Evolutionary conservation across 1,140 invertebrate species (phyloP).

Genomic region (Micrasema longulum): DNA sequence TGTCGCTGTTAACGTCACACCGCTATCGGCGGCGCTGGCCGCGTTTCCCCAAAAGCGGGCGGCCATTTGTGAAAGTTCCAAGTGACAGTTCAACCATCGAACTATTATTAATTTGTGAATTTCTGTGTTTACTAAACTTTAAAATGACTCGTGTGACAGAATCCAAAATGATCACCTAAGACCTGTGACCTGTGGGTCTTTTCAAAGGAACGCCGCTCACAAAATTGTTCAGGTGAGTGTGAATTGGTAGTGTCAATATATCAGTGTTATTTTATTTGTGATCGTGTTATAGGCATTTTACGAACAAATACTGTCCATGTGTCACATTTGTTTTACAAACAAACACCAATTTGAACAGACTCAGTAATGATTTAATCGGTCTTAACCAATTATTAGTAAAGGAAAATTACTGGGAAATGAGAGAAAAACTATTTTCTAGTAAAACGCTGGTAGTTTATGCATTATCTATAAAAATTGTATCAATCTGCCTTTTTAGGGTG

Average conservation of each 20-base stretch:
- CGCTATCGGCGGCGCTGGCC: constrained; percentile 25
- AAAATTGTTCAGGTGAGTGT: constrained; percentile 46
- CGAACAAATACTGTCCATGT: constrained; percentile 3
- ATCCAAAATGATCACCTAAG: constrained; percentile 18
- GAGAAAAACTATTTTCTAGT: neutral
- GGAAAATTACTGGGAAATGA: neutral
- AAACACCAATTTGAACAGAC: constrained; percentile 1
- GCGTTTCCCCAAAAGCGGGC: neutral
- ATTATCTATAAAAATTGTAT: too few species aligned
- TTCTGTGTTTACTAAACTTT: constrained; percentile 35
- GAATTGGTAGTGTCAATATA: constrained; percentile 48
- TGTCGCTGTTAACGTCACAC: constrained; percentile 11
- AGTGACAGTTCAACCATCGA: constrained; percentile 22
- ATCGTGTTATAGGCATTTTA: constrained; percentile 34
- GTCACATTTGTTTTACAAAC: constrained; percentile 24
- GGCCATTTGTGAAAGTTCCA: constrained; percentile 36
- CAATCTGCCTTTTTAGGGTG: too few species aligned
- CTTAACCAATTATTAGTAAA: neutral
- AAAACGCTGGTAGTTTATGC: too few species aligned
- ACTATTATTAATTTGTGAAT: constrained; percentile 16
- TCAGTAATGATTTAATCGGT: constrained; percentile 29
- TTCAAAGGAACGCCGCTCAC: constrained; percentile 49
- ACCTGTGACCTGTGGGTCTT: neutral
- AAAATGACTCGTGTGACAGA: constrained; percentile 27
- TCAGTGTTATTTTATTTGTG: constrained; percentile 34